phyloP scores from a whole-genome alignment of 1,140 invertebrate species.

The Zaprionus gabonicus region DNA sequence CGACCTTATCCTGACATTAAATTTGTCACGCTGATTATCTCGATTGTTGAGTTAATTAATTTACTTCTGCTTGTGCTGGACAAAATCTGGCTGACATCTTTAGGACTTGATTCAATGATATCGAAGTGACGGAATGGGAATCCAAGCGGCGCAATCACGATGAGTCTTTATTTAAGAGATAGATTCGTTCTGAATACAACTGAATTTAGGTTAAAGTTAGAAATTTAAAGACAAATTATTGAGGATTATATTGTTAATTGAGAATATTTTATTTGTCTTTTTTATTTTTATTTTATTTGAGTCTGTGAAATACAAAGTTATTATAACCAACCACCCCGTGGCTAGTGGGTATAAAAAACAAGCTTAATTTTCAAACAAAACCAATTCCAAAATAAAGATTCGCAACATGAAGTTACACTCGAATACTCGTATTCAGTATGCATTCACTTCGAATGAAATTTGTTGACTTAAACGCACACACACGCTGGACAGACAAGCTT shows the following conservation, averaged over 20 bases:
- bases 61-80: slow-evolving; percentile 2
- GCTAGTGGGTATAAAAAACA: neutral
- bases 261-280: too few relatives aligned
- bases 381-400: neutral
- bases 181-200: neutral
- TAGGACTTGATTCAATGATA: slow-evolving; percentile 51
- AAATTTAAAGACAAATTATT: too few relatives aligned
- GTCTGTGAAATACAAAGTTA: too few relatives aligned
- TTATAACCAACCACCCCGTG: too few relatives aligned
- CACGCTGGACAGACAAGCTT: neutral
- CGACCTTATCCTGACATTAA: slow-evolving; percentile 46
- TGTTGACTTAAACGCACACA: neutral
- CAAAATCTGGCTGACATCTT: slow-evolving; percentile 43
- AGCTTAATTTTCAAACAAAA: neutral
- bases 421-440: neutral
- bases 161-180: neutral
- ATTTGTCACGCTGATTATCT: slow-evolving; percentile 73
- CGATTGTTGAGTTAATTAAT: slow-evolving; percentile 64
- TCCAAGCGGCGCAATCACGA: neutral
- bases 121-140: neutral
- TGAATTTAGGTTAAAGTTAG: neutral
- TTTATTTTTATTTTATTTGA: too few relatives aligned
- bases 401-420: neutral
- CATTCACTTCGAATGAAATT: slow-evolving; percentile 1
- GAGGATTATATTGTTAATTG: neutral